Evolutionary conservation across 2,888 invertebrate species (phyloP).

Genomic region (Hofmannophila pseudospretella): DNA sequence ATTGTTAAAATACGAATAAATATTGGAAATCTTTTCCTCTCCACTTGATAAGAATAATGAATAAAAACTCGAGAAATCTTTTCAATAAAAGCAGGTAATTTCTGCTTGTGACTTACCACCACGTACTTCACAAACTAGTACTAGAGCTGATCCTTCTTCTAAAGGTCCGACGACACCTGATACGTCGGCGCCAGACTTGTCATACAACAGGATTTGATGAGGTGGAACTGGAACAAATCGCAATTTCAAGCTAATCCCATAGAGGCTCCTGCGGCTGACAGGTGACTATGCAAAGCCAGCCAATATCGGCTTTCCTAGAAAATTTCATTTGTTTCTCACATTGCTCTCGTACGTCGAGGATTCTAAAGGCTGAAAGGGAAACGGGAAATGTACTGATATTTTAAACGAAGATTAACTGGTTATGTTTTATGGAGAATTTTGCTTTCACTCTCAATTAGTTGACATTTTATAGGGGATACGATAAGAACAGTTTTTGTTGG

Average conservation of each 20-base stretch:
- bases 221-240: constrained; percentile 86
- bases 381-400: no score
- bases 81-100: no score
- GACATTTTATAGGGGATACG: no score
- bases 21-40: constrained; percentile 6
- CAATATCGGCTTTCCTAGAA: constrained; percentile 1
- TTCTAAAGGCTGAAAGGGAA: not conserved
- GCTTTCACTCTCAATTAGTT: no score
- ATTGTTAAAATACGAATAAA: constrained; percentile 7
- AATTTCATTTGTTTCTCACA: constrained; percentile 2
- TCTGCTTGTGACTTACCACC: constrained; percentile 82
- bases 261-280: not conserved
- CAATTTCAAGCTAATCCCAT: not conserved
- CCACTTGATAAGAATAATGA: constrained; percentile 4
- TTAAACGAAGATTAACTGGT: no score
- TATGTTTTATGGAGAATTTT: no score
- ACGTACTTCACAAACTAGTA: constrained; percentile 90
- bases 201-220: constrained; percentile 89
- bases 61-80: no score
- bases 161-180: constrained; percentile 89
- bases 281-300: constrained; percentile 6
- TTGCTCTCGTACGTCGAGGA: not conserved
- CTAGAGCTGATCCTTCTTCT: constrained; percentile 88
- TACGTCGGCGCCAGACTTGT: constrained; percentile 89
- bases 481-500: no score